Evolutionary conservation across 2,113 vertebrate species (phyloP).

Genomic region (Suncus etruscus): DNA sequence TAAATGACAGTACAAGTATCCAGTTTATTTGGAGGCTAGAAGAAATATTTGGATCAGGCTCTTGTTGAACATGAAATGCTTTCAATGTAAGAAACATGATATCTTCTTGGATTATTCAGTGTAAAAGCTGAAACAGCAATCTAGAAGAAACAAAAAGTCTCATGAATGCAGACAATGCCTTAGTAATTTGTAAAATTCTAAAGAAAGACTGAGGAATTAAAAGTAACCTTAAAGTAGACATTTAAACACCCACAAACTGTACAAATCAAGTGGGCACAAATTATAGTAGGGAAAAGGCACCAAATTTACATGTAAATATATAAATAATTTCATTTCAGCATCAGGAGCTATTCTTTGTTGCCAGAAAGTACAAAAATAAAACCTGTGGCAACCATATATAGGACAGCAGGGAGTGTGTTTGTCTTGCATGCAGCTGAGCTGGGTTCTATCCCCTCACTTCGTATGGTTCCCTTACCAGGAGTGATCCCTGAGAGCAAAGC

Average conservation of each 20-base stretch:
- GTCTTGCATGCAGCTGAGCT: too few relatives aligned
- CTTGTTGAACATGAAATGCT: not conserved
- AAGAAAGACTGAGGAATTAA: not conserved
- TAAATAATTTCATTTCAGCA: slow-evolving; percentile 5
- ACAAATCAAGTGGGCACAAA: not conserved
- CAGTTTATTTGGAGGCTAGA: not conserved
- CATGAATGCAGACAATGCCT: rapidly evolving
- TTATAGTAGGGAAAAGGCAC: not conserved
- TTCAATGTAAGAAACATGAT: not conserved
- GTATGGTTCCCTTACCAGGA: too few relatives aligned
- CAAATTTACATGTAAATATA: not conserved
- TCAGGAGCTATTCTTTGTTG: slow-evolving; percentile 4
- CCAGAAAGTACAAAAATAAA: not conserved
- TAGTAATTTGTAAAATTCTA: not conserved
- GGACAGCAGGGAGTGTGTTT: too few relatives aligned
- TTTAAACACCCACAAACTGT: not conserved
- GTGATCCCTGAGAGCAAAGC: too few relatives aligned
- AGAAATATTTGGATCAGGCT: not conserved
- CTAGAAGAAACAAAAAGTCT: not conserved
- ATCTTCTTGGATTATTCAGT: too few relatives aligned
- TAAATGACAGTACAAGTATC: not conserved
- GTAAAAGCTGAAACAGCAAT: too few relatives aligned
- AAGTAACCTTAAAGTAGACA: not conserved
- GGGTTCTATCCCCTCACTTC: too few relatives aligned
- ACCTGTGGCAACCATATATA: too few relatives aligned